phyloP scores from a whole-genome alignment of 2,113 vertebrate species.

The Smithornis capensis region DNA sequence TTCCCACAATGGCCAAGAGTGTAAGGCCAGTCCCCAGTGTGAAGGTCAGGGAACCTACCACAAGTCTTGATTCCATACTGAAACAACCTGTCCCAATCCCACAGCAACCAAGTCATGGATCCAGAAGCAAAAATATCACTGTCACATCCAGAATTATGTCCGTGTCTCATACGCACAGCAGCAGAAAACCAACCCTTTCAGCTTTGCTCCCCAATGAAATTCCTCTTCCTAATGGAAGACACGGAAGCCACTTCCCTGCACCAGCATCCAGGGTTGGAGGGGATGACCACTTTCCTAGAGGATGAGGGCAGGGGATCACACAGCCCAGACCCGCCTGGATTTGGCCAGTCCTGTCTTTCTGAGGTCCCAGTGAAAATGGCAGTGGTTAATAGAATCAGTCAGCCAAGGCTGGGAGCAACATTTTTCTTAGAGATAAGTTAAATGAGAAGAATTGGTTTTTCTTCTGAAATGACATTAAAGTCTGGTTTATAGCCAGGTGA shows the following conservation, averaged over 20 bases:
- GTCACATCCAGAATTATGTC: neutral
- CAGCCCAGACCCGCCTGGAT: neutral
- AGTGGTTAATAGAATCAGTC: neutral
- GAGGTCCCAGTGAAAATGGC: neutral
- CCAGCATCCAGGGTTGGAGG: neutral
- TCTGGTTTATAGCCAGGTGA: neutral
- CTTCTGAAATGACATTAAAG: neutral
- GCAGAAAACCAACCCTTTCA: neutral
- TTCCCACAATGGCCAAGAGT: neutral
- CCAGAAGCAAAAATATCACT: neutral
- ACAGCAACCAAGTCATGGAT: neutral
- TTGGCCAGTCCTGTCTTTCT: neutral
- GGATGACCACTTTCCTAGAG: neutral
- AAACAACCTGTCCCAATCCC: neutral
- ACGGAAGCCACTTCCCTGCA: neutral
- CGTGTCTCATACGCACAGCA: neutral
- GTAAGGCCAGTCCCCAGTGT: rapidly evolving
- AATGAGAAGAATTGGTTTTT: neutral
- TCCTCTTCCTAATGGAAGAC: neutral
- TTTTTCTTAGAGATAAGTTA: neutral
- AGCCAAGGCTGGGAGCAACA: neutral
- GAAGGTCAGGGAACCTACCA: neutral
- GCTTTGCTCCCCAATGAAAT: neutral
- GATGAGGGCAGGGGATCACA: neutral
- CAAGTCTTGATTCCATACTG: neutral